Conservation (phyloP, 2,113 vertebrate species). For the Ptyas mucosa region DNA sequence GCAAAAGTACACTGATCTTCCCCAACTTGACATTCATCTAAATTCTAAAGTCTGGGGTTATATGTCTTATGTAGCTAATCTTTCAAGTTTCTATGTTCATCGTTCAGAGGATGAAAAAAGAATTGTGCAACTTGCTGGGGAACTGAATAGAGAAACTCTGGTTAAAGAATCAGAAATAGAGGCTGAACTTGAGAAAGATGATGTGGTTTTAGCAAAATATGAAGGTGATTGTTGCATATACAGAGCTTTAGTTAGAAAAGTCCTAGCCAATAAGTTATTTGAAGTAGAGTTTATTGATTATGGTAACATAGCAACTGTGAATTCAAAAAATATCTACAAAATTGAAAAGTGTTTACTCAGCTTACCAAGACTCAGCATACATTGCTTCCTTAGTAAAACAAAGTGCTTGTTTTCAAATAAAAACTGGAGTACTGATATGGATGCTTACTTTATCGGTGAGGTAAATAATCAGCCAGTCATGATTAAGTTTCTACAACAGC, state of each 20-base stretch:
- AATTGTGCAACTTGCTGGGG: constrained; percentile 69
- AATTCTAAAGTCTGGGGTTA: constrained; percentile 67
- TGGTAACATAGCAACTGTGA: constrained; percentile 72
- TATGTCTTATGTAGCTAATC: constrained; percentile 67
- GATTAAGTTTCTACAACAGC: constrained; percentile 74
- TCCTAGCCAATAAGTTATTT: constrained; percentile 43
- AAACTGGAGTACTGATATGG: constrained; percentile 45
- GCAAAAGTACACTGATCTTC: constrained; percentile 65
- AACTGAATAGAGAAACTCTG: constrained; percentile 64
- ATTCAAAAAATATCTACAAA: constrained; percentile 65
- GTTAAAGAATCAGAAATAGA: constrained; percentile 35
- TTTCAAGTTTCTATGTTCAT: constrained; percentile 77
- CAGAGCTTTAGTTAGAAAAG: constrained; percentile 72
- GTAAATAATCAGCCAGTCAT: constrained; percentile 64
- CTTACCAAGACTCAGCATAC: constrained; percentile 72
- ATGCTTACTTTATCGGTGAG: constrained; percentile 61
- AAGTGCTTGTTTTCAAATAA: constrained; percentile 38
- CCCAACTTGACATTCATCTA: constrained; percentile 54
- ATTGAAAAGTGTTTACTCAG: constrained; percentile 67
- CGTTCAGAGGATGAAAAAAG: constrained; percentile 72
- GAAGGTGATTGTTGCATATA: constrained; percentile 71
- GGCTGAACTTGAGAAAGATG: constrained; percentile 52
- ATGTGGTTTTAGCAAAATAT: constrained; percentile 72
- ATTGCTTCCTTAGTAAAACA: constrained; percentile 70
- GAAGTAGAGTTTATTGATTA: constrained; percentile 87